phyloP scores from a whole-genome alignment of 2,888 invertebrate species.

The Apamea epomidion region DNA sequence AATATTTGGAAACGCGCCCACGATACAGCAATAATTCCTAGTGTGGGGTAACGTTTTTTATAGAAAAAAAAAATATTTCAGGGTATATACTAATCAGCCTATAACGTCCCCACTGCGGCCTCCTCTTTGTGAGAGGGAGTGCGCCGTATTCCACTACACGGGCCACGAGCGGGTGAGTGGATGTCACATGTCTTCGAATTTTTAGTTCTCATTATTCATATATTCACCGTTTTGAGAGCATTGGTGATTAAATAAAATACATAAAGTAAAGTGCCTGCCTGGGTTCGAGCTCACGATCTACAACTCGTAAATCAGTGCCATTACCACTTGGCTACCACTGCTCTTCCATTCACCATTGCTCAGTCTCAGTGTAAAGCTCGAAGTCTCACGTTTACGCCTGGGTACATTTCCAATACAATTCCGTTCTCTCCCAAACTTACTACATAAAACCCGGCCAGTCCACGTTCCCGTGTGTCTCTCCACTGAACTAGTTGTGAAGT shows the following conservation, averaged over 20 bases:
- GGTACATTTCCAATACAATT: not conserved
- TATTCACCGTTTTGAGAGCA: not conserved
- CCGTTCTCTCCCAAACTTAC: not conserved
- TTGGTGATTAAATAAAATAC: not conserved
- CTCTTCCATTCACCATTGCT: not conserved
- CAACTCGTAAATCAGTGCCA: not conserved
- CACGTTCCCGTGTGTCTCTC: conserved; percentile 51
- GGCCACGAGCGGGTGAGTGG: no score
- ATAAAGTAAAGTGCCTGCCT: not conserved
- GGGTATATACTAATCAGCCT: no score
- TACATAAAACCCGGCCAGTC: not conserved
- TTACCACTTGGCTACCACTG: not conserved
- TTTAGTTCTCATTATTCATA: not conserved
- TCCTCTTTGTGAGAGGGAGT: not conserved
- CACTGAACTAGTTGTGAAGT: conserved; percentile 66
- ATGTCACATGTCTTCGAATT: not conserved
- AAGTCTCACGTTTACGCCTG: not conserved
- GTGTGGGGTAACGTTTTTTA: no score
- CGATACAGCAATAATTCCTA: no score
- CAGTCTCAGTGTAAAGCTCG: not conserved
- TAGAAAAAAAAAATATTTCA: no score
- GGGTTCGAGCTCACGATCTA: not conserved
- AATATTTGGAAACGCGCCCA: no score
- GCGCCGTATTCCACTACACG: not conserved
- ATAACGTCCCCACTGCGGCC: not conserved